Conservation (phyloP, 2,888 invertebrate species). For the Taphrorychus bicolor region DNA sequence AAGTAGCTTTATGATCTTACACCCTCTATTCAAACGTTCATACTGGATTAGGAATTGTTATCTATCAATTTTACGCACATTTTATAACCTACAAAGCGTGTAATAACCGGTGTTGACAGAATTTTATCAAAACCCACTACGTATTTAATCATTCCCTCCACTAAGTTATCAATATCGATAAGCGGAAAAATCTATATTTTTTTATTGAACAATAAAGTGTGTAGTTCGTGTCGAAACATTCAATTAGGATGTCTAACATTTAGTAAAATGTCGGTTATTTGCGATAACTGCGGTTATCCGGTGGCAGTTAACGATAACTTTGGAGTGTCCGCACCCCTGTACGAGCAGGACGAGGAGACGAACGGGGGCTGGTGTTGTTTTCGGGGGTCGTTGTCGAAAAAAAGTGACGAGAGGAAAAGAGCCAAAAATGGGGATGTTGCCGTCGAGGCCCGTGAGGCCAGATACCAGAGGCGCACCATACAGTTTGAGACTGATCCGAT, state of each 20-base stretch:
- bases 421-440: slow-evolving; percentile 19
- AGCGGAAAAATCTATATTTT: slow-evolving; percentile 35
- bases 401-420: slow-evolving; percentile 10
- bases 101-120: slow-evolving; percentile 38
- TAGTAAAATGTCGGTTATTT: slow-evolving; percentile 40
- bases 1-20: too few species aligned
- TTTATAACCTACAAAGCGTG: slow-evolving; percentile 30
- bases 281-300: slow-evolving; percentile 44
- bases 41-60: too few species aligned
- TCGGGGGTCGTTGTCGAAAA: slow-evolving; percentile 39
- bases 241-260: background rate
- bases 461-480: slow-evolving; percentile 47
- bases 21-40: too few species aligned
- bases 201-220: slow-evolving; percentile 32
- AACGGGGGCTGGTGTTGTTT: slow-evolving; percentile 44
- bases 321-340: slow-evolving; percentile 25
- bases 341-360: slow-evolving; percentile 24
- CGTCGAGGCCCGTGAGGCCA: slow-evolving; percentile 39
- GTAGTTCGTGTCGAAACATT: slow-evolving; percentile 9
- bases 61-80: slow-evolving; percentile 31
- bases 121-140: slow-evolving; percentile 28
- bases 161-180: slow-evolving; percentile 23
- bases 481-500: slow-evolving; percentile 47
- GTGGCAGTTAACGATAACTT: slow-evolving; percentile 25
- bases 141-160: slow-evolving; percentile 35